Evolutionary conservation across 2,797 vertebrate species (phyloP), one percentile per base, ranked within the genome.

Genomic region (Pseudomugil gertrudae): DNA sequence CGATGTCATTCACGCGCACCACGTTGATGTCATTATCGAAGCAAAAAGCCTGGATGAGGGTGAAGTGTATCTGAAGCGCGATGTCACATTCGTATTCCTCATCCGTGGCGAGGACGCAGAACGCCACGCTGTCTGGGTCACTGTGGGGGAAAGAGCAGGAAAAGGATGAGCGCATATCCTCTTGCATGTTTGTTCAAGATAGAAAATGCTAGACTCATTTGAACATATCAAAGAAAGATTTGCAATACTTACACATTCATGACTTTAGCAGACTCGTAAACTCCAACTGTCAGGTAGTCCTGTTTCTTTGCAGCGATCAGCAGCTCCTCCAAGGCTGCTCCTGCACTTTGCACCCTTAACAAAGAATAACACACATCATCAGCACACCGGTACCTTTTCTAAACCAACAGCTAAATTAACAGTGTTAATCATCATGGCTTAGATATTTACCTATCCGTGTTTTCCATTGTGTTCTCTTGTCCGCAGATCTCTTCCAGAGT

Each of bases 11-110:
- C 47, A 99, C 95, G 0, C 96, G 92, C 72, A 99, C 97, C 7
- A 99, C 96, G 90, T 98, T 97, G 47, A 99, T 97, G 88, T 96
- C 96, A 51, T 99, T 99, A 84, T 99, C 98, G 21, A 98, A 99
- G 90, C 98, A 99, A 86, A 99, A 99, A 0, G 98, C 96, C 84
- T 99, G 98, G 77, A 99, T 99, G 64, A 99, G 93, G 0, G 98
- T 99, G 87, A 99, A 99, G 88, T 99, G 98, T 76, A 99, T 99
- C 90, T 99, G 98, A 57, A 99, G 92, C 0, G 98, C 98, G 1
- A 99, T 96, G 84, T 99, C 97, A 2, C 96, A 96, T 79, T 98
- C 95, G 35, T 98, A 97, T 66, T 98, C 95, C 76, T 96, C 96
- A 1, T 97, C 97, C 0, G 96, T 92, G 9, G 97, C 96, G 86